phyloP scores from a whole-genome alignment of 2,888 invertebrate genomes.

The Stenoptilia bipunctidactyla region DNA sequence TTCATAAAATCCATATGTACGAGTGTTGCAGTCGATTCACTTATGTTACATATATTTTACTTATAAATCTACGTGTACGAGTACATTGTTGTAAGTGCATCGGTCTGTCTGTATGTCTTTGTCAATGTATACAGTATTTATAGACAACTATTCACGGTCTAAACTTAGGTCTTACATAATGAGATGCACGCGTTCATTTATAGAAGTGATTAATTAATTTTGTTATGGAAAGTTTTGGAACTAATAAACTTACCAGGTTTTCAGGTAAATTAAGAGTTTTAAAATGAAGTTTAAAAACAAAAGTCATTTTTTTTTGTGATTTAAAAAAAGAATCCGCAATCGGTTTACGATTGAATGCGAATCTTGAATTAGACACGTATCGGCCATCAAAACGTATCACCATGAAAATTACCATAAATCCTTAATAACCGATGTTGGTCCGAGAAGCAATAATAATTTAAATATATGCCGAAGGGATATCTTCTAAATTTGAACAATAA shows the following conservation, averaged over 20 bases:
- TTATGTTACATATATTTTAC: constrained; percentile 50
- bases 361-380: constrained; percentile 6
- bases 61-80: constrained; percentile 33
- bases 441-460: constrained; percentile 1
- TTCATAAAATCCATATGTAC: constrained; percentile 67
- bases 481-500: constrained; percentile 21
- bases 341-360: too few relatives aligned
- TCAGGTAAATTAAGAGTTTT: too few relatives aligned
- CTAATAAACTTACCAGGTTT: too few relatives aligned
- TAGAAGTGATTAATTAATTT: too few relatives aligned
- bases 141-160: too few relatives aligned
- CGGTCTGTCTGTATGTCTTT: constrained; percentile 18
- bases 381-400: constrained; percentile 15
- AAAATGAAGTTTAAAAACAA: too few relatives aligned
- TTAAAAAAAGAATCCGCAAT: too few relatives aligned
- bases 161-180: too few relatives aligned
- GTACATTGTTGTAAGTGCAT: constrained; percentile 38
- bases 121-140: background rate
- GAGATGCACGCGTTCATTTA: too few relatives aligned
- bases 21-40: constrained; percentile 48
- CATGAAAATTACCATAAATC: constrained; percentile 22
- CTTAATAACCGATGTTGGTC: constrained; percentile 5
- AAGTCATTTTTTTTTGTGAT: too few relatives aligned
- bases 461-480: constrained; percentile 9
- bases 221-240: too few relatives aligned